Conservation (phyloP, 2,797 vertebrate genomes). For the Chelmon rostratus region DNA sequence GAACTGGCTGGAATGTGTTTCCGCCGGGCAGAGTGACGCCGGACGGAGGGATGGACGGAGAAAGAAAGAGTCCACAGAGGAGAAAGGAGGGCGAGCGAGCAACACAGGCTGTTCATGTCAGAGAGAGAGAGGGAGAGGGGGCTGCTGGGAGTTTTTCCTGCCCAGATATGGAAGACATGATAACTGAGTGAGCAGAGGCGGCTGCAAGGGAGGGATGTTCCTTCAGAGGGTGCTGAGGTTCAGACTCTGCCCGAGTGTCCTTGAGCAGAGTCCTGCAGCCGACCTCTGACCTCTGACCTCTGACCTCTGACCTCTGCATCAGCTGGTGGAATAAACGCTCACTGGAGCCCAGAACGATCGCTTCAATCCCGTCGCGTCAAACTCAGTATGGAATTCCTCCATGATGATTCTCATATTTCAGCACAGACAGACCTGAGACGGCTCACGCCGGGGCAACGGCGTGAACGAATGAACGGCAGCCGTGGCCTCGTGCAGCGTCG, state of each 20-base stretch:
- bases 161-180: conserved; percentile 53
- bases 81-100: conserved; percentile 27
- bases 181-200: background rate
- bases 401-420: too few species aligned
- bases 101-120: conserved; percentile 11
- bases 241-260: conserved; percentile 20
- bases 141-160: conserved; percentile 56
- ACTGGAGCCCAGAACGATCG: too few species aligned
- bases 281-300: conserved; percentile 12
- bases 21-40: conserved; percentile 53
- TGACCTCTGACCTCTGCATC: background rate
- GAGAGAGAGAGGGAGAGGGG: background rate
- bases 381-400: too few species aligned
- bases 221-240: background rate
- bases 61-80: conserved; percentile 22
- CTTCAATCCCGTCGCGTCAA: too few species aligned
- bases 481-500: too few species aligned
- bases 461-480: too few species aligned
- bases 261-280: background rate
- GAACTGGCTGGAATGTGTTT: conserved; percentile 75
- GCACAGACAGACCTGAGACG: too few species aligned
- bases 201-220: conserved; percentile 5
- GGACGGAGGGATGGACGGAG: conserved; percentile 8
- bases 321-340: too few species aligned
- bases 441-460: too few species aligned